A percentile compares a stretch with the other conserved stretches of the same genome.
Evolutionary conservation across 2,888 invertebrate species (phyloP).

Genomic region (Phyllotreta cruciferae): DNA sequence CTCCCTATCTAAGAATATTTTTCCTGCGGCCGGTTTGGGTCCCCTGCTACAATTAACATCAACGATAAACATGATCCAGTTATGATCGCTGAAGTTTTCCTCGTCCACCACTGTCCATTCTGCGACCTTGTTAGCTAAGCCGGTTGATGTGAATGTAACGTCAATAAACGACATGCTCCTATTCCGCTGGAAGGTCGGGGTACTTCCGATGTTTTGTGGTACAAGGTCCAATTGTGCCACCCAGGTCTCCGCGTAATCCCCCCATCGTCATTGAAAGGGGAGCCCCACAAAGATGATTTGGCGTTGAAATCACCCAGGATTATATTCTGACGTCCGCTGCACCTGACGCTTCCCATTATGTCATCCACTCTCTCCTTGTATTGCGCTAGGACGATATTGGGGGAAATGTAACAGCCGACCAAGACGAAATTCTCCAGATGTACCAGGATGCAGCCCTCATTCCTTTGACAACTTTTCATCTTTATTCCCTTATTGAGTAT

Average conservation of each 20-base stretch:
- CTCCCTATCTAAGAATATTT: no score
- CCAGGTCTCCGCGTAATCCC: conserved; percentile 12
- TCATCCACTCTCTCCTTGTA: conserved; percentile 3
- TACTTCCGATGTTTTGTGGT: conserved; percentile 3
- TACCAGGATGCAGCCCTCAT: no score
- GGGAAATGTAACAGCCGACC: conserved; percentile 25
- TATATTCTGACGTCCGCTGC: neutral
- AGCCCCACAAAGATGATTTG: conserved; percentile 21
- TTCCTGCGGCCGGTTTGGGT: no score
- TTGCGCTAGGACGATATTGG: conserved; percentile 11
- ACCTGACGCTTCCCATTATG: neutral
- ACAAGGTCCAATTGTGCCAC: conserved; percentile 1
- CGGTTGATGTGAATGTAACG: neutral
- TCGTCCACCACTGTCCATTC: no score
- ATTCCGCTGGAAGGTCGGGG: conserved; percentile 8
- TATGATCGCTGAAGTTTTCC: no score
- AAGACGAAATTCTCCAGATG: no score
- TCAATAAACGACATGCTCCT: no score
- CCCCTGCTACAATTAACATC: no score
- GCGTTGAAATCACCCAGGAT: conserved; percentile 23
- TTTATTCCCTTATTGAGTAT: conserved; percentile 1
- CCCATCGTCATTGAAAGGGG: conserved; percentile 14
- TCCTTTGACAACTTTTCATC: neutral
- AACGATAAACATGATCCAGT: no score
- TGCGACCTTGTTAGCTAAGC: neutral